Conservation (phyloP, 2,113 vertebrate species). For the Dendrocopos noguchii region DNA sequence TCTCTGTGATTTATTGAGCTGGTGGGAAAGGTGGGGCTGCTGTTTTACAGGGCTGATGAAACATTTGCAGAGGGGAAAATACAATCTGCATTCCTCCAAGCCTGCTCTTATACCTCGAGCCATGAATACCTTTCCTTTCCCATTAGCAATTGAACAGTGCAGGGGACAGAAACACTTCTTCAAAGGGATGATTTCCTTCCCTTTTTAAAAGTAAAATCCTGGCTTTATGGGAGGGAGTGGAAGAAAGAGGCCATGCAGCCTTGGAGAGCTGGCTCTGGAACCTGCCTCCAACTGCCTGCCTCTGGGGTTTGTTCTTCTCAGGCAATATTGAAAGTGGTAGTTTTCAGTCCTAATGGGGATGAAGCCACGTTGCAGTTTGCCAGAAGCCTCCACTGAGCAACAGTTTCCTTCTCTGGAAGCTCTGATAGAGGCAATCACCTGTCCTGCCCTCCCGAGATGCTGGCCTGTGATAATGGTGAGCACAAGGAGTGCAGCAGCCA, state of each 20-base stretch:
- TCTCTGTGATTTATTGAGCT: constrained; percentile 50
- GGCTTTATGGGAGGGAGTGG: not conserved
- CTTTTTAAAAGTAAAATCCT: not conserved
- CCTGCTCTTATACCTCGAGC: not conserved
- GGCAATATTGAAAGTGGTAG: not conserved
- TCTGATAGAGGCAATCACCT: not conserved
- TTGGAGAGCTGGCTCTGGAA: not conserved
- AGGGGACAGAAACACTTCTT: constrained; percentile 22
- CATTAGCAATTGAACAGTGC: constrained; percentile 23
- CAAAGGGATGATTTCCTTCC: not conserved
- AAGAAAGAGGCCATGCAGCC: not conserved
- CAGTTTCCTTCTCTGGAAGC: not conserved
- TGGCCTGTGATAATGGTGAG: not conserved
- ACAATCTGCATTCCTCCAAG: constrained; percentile 36
- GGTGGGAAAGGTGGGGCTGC: constrained; percentile 33
- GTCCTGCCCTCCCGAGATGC: not conserved
- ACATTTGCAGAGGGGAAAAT: constrained; percentile 58
- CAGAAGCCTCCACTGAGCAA: not conserved
- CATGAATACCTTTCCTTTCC: constrained; percentile 36
- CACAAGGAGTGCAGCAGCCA: not conserved
- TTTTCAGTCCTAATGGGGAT: not conserved
- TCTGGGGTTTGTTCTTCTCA: not conserved
- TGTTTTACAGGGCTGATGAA: constrained; percentile 45
- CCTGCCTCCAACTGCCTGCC: not conserved
- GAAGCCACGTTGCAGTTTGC: not conserved